phyloP scores from a whole-genome alignment of 2,888 invertebrate species.

The Nomada ruficornis region DNA sequence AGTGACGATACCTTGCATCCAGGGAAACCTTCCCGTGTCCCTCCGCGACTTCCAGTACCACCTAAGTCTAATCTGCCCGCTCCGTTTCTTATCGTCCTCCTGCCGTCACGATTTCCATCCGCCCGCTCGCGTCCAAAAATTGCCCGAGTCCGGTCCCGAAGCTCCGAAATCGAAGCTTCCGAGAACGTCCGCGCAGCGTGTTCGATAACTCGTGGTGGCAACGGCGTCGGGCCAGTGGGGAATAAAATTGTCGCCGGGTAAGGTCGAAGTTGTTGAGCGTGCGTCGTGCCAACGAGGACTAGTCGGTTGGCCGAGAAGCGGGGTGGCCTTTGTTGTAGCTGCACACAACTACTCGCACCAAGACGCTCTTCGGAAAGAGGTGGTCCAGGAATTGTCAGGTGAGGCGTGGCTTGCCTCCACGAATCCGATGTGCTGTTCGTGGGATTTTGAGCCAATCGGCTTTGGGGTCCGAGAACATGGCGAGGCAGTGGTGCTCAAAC shows the following conservation, averaged over 20 bases:
- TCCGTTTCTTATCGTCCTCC: neutral
- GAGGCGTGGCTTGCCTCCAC: conserved; percentile 74
- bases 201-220: conserved; percentile 7
- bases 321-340: conserved; percentile 74
- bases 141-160: too few species aligned
- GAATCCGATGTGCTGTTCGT: conserved; percentile 68
- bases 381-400: conserved; percentile 58
- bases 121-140: too few species aligned
- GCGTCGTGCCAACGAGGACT: conserved; percentile 81
- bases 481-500: conserved; percentile 82
- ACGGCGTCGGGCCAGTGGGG: conserved; percentile 20
- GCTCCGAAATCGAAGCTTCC: neutral
- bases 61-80: neutral
- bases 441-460: conserved; percentile 71
- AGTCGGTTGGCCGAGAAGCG: conserved; percentile 73
- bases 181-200: neutral
- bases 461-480: conserved; percentile 77
- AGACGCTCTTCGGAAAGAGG: conserved; percentile 67
- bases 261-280: conserved; percentile 74
- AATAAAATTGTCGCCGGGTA: conserved; percentile 40
- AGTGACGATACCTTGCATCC: neutral
- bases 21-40: neutral
- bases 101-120: too few species aligned
- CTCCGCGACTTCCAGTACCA: neutral
- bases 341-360: conserved; percentile 69